Percentiles rank a stretch among this genome's conserved stretches.
phyloP scores from a whole-genome alignment of 2,797 vertebrate genomes.

The Telmatherina bonti region DNA sequence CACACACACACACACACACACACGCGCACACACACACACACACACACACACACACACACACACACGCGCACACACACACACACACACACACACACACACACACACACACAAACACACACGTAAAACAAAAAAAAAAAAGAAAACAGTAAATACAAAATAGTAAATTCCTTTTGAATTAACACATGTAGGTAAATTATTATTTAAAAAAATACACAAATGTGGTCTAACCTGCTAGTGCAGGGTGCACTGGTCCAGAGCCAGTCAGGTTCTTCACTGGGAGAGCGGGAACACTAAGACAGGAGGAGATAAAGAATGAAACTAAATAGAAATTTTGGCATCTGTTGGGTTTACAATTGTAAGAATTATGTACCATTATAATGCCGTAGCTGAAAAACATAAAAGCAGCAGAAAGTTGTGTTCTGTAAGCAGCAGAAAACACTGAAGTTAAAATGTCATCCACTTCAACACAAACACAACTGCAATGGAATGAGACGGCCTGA shows the following conservation, averaged over 20 bases:
- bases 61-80: conserved; percentile 17
- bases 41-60: conserved; percentile 46
- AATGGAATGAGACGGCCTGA: conserved; percentile 65
- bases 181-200: background rate
- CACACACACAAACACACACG: background rate
- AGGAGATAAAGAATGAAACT: conserved; percentile 9
- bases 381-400: conserved; percentile 29
- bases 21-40: conserved; percentile 37
- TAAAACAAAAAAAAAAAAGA: no score
- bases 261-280: conserved; percentile 97
- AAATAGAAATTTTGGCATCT: background rate
- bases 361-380: conserved; percentile 9
- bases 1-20: conserved; percentile 20
- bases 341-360: conserved; percentile 1
- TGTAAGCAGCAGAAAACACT: conserved; percentile 40
- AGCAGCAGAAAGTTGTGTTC: conserved; percentile 27
- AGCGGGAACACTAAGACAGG: conserved; percentile 88
- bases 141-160: background rate
- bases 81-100: conserved; percentile 41
- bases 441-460: conserved; percentile 63
- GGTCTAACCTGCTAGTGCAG: conserved; percentile 91
- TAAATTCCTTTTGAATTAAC: conserved; percentile 22
- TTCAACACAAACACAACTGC: conserved; percentile 37
- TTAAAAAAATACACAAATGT: background rate
- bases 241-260: conserved; percentile 92